phyloP scores from a whole-genome alignment of 2,888 invertebrate species.

The Acrocera orbiculus region DNA sequence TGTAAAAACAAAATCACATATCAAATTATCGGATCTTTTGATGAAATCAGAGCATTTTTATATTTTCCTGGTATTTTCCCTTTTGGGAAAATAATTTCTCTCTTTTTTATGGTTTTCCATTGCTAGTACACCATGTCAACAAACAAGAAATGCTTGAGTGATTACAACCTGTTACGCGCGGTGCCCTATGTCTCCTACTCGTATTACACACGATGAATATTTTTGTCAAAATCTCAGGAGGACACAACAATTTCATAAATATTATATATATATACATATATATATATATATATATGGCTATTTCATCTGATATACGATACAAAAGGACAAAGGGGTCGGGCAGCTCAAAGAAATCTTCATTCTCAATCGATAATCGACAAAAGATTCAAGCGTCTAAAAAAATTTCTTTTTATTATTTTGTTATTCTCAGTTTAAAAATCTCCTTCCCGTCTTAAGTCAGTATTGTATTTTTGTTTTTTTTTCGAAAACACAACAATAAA shows the following conservation, averaged over 20 bases:
- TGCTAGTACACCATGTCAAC: constrained; percentile 8
- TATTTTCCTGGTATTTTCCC: constrained; percentile 5
- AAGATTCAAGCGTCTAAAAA: constrained; percentile 3
- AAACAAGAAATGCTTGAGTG: constrained; percentile 3
- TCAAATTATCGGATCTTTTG: constrained; percentile 2
- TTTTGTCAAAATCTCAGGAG: no score
- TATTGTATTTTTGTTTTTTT: no score
- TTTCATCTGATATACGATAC: no score
- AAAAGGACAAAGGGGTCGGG: not conserved
- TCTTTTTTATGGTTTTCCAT: constrained; percentile 1
- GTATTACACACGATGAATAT: no score
- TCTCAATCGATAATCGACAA: constrained; percentile 6
- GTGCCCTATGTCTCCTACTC: no score
- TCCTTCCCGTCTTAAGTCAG: not conserved
- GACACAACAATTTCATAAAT: no score
- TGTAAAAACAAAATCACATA: not conserved
- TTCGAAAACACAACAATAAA: no score
- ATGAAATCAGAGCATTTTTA: constrained; percentile 4
- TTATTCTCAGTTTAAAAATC: not conserved
- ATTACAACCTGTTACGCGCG: constrained; percentile 6
- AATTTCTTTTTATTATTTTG: constrained; percentile 4
- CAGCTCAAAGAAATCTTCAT: not conserved
- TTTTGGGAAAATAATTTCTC: constrained; percentile 4
- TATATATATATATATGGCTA: no score
- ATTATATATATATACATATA: no score